Percentiles rank a stretch among this genome's conserved stretches.
Conservation (phyloP, 2,113 vertebrate genomes). For the Pedionomus torquatus region DNA sequence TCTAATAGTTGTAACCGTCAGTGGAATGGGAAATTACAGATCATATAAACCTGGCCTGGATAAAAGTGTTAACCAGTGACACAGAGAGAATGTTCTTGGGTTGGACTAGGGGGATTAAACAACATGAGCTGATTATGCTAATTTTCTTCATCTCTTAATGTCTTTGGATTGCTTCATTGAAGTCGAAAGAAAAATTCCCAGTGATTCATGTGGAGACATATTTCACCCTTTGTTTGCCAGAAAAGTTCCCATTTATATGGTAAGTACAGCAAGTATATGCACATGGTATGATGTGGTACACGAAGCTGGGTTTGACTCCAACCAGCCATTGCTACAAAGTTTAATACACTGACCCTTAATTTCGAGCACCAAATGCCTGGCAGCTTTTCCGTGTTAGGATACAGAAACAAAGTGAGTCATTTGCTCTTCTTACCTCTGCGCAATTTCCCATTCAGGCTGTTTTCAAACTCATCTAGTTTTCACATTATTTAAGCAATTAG, state of each 20-base stretch:
- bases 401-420: neutral
- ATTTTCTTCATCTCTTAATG: slow-evolving; percentile 36
- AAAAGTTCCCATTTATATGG: neutral
- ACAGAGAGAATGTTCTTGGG: neutral
- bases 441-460: neutral
- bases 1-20: neutral
- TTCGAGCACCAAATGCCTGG: neutral
- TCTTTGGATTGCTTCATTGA: neutral
- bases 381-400: neutral
- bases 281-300: neutral
- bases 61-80: slow-evolving; percentile 19
- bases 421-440: neutral
- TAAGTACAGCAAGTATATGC: neutral
- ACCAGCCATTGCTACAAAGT: neutral
- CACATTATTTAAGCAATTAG: slow-evolving; percentile 22
- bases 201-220: neutral
- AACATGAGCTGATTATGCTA: slow-evolving; percentile 50
- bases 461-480: slow-evolving; percentile 11
- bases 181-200: neutral
- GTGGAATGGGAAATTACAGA: neutral
- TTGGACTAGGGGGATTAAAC: slow-evolving; percentile 17
- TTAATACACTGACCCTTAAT: neutral
- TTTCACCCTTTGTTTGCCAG: neutral
- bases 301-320: neutral
- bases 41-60: neutral